Base-by-base conservation (phyloP, 2,888 invertebrate species). In the Erannis defoliaria region DNA sequence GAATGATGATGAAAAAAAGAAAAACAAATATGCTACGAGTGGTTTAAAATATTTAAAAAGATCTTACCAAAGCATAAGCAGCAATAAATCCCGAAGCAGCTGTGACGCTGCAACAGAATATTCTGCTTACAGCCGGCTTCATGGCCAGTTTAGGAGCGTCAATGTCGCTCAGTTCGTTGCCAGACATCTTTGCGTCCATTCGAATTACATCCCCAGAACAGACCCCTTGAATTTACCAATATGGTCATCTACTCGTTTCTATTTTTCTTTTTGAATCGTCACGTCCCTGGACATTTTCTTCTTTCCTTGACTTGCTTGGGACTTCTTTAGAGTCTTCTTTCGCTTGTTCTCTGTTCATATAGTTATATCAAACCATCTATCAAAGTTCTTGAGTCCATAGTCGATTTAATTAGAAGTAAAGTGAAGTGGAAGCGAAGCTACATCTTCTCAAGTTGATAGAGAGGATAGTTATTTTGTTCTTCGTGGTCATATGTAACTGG, bases 91-190 rank as follows among this genome's bases (percentile, higher is more conserved):
- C 93, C 0, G 93, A 87, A 1, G 93, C 93, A 18, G 93, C 93
- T 0, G 93, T 93, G 1, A 93, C 93, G 55, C 93, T 93, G 74
- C 93, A 93, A 74, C 93, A 93, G 75, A 93, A 93, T 72, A 93
- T 88, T 60, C 82, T 88, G 62, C 78, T 89, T 14, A 93, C 78
- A 0, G 93, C 93, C 1, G 93, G 93, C 73, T 86, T 90, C 93
- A 93, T 93, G 5, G 83, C 76, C 45, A 86, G 67, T 72, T 84
- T 88, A 0, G 86, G 85, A 2, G 82, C 60, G 63, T 89, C 90
- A 26, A 81, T 64, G 2, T 89, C 91, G 55, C 83, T 85, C 40
- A 90, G 62, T 50, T 91, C 92, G 66, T 90, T 89, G 57, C 82
- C 84, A 33, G 89, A 86, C 92, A 92, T 92, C 53, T 77, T 86